Evolutionary conservation across 2,888 invertebrate genomes (phyloP).

Genomic region (Tenthredo scrophulariae): DNA sequence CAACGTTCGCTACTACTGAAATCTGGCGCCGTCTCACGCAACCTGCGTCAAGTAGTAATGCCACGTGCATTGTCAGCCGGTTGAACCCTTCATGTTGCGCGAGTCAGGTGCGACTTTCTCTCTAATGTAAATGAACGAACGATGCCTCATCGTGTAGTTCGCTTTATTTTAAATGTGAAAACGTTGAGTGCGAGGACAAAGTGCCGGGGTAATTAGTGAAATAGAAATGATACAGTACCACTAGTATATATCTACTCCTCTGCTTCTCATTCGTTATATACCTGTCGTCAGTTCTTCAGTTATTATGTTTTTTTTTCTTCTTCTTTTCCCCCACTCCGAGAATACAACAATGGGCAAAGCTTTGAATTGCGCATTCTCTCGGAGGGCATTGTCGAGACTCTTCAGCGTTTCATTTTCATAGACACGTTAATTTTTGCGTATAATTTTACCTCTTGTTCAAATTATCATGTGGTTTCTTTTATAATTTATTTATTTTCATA

Average conservation of each 20-base stretch:
- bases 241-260: constrained; percentile 43
- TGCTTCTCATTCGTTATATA: constrained; percentile 20
- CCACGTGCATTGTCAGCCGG: constrained; percentile 46
- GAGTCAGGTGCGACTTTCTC: constrained; percentile 31
- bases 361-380: constrained; percentile 35
- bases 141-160: background rate
- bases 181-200: constrained; percentile 16
- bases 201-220: constrained; percentile 43
- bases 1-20: constrained; percentile 40
- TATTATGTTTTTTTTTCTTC: constrained; percentile 4
- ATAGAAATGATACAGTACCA: constrained; percentile 38
- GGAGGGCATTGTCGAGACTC: constrained; percentile 28
- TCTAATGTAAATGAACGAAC: constrained; percentile 23
- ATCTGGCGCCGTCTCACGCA: constrained; percentile 47
- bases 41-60: constrained; percentile 38
- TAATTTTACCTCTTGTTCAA: background rate
- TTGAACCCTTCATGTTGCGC: background rate
- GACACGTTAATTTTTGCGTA: constrained; percentile 16
- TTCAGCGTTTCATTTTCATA: constrained; percentile 18
- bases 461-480: background rate
- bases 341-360: constrained; percentile 37
- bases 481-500: background rate
- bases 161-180: constrained; percentile 28
- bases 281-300: constrained; percentile 31
- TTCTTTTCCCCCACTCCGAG: background rate